Percentiles rank a stretch among this genome's conserved stretches.
Evolutionary conservation across 2,113 vertebrate species (phyloP).

Genomic region (Tragelaphus imberbis): DNA sequence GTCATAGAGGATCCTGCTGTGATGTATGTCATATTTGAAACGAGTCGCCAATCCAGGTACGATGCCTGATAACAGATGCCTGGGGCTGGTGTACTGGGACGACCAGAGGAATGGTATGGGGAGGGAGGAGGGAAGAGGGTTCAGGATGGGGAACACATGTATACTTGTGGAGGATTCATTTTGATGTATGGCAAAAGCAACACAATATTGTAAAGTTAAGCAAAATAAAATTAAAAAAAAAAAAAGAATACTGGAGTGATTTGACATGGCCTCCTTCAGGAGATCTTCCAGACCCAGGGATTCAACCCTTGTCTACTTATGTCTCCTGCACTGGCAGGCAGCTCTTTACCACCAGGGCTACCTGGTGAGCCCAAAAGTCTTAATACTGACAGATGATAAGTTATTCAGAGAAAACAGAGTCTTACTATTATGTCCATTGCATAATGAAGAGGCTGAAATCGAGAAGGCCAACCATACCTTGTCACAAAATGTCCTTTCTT

Average conservation of each 20-base stretch:
- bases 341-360: neutral
- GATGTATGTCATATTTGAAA: no score
- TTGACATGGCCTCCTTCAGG: neutral
- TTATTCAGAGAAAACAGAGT: neutral
- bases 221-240: no score
- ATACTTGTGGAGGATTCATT: no score
- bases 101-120: no score
- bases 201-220: no score
- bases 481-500: fast-evolving
- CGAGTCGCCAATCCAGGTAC: no score
- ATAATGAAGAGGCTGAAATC: neutral
- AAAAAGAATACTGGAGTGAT: neutral
- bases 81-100: no score
- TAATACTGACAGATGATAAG: neutral
- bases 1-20: no score
- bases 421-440: neutral
- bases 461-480: neutral
- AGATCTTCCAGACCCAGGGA: neutral
- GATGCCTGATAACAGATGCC: no score
- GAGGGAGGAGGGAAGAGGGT: no score
- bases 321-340: neutral
- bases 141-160: no score
- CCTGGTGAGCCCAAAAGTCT: neutral
- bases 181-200: no score
- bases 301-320: neutral